Evolutionary conservation across 2,888 invertebrate species (phyloP).

Genomic region (Parochlus steinenii): DNA sequence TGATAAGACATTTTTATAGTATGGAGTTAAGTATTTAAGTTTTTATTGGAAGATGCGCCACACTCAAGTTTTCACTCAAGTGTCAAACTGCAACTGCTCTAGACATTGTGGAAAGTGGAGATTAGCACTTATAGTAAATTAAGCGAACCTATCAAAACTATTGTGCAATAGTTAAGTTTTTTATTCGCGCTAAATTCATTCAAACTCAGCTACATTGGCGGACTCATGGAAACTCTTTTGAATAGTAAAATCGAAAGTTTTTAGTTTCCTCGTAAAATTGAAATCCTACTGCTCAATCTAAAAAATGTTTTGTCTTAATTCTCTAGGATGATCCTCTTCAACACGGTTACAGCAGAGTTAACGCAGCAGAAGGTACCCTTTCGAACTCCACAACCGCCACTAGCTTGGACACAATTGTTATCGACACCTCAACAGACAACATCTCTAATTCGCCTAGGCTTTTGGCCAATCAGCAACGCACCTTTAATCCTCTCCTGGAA

Average conservation of each 20-base stretch:
- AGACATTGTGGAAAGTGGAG: too few relatives aligned
- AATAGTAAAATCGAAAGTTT: background rate
- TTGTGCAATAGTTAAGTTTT: constrained; percentile 4
- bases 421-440: constrained; percentile 14
- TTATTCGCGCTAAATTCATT: too few relatives aligned
- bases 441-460: constrained; percentile 10
- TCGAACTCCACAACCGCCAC: constrained; percentile 44
- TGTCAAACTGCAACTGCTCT: too few relatives aligned
- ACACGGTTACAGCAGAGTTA: constrained; percentile 27
- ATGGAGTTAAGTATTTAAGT: too few relatives aligned
- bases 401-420: constrained; percentile 34
- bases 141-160: too few relatives aligned
- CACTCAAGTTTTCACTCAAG: too few relatives aligned
- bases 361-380: constrained; percentile 29
- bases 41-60: too few relatives aligned
- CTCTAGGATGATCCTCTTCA: constrained; percentile 19
- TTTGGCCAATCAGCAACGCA: constrained; percentile 2
- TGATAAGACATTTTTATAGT: too few relatives aligned
- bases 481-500: constrained; percentile 13
- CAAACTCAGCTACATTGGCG: too few relatives aligned
- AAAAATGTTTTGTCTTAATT: background rate
- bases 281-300: background rate
- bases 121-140: too few relatives aligned
- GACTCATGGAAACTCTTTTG: too few relatives aligned
- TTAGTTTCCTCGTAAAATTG: background rate